These are phyloP conservation scores for Cetoscarus ocellatus DNA, from an alignment of 2,797 vertebrate genomes.

Conservation along the genomic window DNA sequence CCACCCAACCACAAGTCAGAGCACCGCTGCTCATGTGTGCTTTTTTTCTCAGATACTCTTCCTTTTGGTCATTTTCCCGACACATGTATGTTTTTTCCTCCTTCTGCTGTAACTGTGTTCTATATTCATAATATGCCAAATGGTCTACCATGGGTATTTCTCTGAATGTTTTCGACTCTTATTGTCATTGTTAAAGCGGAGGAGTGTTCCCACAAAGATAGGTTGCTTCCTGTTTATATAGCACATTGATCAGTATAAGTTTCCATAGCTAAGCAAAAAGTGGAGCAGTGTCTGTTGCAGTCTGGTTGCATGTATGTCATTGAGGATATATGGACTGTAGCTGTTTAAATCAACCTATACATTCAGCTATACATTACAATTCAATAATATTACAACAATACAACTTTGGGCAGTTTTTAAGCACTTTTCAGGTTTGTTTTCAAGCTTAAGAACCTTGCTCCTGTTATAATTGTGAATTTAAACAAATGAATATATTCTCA, in stretches of 20 bases:
- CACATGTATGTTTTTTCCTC: not conserved
- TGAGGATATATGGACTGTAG: not conserved
- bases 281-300: not conserved
- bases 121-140: slow-evolving; percentile 27
- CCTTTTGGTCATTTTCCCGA: slow-evolving; percentile 8
- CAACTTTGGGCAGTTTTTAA: too few relatives aligned
- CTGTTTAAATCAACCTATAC: too few relatives aligned
- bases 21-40: slow-evolving; percentile 12
- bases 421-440: too few relatives aligned
- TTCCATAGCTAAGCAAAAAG: slow-evolving; percentile 37
- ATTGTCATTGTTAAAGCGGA: slow-evolving; percentile 16
- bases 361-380: too few relatives aligned
- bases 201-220: slow-evolving; percentile 45
- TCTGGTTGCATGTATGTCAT: not conserved
- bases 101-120: too few relatives aligned
- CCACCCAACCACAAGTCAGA: slow-evolving; percentile 31
- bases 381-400: too few relatives aligned
- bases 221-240: slow-evolving; percentile 54
- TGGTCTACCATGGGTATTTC: slow-evolving; percentile 15
- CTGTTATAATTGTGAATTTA: too few relatives aligned
- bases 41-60: slow-evolving; percentile 14
- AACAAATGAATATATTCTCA: too few relatives aligned
- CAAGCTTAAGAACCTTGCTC: too few relatives aligned
- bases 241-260: slow-evolving; percentile 61
- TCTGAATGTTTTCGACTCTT: not conserved